Evolutionary conservation across 64 coral and sea anemone genomes (phyloP).

Genomic region (Trachythela sp.): DNA sequence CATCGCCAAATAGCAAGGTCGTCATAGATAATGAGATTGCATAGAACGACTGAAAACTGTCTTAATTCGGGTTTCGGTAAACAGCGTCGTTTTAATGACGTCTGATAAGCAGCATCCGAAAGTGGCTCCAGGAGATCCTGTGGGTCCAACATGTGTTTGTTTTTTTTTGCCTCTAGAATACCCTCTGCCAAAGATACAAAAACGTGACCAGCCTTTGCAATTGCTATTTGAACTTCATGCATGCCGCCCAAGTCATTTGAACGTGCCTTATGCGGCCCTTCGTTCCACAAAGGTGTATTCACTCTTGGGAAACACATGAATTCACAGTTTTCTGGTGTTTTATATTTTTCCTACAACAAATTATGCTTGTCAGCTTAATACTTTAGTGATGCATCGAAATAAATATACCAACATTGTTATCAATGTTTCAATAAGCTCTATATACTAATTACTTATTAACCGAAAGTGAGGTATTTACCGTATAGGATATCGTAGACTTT

Average conservation of each 20-base stretch:
- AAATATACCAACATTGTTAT: too few species aligned
- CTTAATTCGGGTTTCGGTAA: constrained; percentile 21
- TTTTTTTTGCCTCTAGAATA: constrained; percentile 41
- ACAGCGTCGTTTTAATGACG: constrained; percentile 36
- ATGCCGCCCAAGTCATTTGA: constrained; percentile 37
- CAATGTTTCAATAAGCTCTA: too few species aligned
- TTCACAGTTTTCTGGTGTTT: constrained; percentile 27
- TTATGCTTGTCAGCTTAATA: constrained; percentile 43
- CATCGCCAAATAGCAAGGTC: constrained; percentile 45
- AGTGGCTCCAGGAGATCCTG: neutral
- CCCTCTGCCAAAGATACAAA: constrained; percentile 26
- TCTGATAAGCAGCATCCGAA: constrained; percentile 35
- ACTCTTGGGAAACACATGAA: constrained; percentile 38
- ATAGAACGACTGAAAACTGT: constrained; percentile 29
- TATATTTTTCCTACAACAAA: constrained; percentile 35
- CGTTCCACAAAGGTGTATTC: constrained; percentile 49
- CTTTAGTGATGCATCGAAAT: too few species aligned
- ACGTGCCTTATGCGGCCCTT: constrained; percentile 37
- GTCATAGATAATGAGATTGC: neutral
- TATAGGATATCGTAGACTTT: too few species aligned
- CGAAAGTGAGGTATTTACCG: too few species aligned
- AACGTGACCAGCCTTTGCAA: constrained; percentile 27
- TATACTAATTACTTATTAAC: too few species aligned
- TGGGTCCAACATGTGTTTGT: constrained; percentile 14
- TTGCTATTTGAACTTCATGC: constrained; percentile 44